These are phyloP conservation scores for Cottus gobio DNA, from an alignment of 2,113 vertebrate genomes.

Conservation along the genomic window DNA sequence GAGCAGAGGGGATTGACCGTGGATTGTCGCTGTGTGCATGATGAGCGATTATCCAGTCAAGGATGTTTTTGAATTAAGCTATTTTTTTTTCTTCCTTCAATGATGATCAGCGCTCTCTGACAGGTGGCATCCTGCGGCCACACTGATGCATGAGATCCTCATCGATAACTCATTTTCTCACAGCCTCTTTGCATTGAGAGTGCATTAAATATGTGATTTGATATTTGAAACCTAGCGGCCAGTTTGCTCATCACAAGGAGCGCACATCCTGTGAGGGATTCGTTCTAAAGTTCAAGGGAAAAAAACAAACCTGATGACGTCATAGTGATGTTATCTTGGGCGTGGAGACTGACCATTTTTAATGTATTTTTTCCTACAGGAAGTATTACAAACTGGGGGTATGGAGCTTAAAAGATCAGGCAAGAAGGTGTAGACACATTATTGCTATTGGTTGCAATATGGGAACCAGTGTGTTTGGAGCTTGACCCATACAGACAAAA, in stretches of 20 bases:
- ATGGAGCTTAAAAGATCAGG: background rate
- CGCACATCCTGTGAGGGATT: background rate
- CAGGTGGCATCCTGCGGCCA: no score
- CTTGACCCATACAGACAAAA: background rate
- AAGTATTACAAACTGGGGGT: no score
- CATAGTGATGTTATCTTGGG: background rate
- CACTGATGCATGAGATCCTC: background rate
- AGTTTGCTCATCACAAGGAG: background rate
- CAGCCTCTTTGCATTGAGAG: background rate
- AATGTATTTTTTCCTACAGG: background rate
- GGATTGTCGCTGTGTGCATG: no score
- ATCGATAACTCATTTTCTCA: background rate
- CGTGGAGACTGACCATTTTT: background rate
- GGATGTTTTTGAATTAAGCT: background rate
- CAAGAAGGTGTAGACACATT: background rate
- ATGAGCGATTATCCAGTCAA: background rate
- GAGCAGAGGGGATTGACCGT: background rate
- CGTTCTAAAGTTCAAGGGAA: background rate
- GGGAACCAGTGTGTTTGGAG: background rate
- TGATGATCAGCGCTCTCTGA: no score
- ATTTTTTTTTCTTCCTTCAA: no score
- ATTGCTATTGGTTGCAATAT: background rate
- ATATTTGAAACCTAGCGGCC: no score
- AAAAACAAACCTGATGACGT: background rate
- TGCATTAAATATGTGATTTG: background rate